These are phyloP conservation scores for Holotrichia oblita DNA, from an alignment of 1,140 invertebrate genomes.

Conservation along the genomic window DNA sequence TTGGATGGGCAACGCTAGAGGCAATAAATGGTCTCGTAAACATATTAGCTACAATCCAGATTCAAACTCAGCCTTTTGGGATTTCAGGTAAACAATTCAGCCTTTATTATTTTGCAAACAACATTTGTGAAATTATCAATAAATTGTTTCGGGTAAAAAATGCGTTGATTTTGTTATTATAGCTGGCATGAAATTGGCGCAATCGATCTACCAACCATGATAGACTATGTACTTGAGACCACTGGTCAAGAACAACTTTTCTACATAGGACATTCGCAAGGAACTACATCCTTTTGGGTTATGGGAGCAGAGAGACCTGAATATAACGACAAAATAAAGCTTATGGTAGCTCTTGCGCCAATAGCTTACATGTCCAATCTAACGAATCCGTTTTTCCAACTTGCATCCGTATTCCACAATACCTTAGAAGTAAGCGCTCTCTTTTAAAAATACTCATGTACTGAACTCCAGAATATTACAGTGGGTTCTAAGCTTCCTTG, in stretches of 20 bases:
- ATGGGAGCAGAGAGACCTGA: conserved; percentile 63
- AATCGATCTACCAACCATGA: conserved; percentile 73
- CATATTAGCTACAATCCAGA: conserved; percentile 66
- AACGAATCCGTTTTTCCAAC: neutral
- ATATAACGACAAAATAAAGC: conserved; percentile 64
- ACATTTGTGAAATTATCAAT: neutral
- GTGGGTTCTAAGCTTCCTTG: neutral
- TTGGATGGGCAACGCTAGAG: conserved; percentile 79
- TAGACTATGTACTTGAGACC: conserved; percentile 69
- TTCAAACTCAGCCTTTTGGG: conserved; percentile 59
- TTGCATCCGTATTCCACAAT: neutral
- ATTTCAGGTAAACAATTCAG: conserved; percentile 55
- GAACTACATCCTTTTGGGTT: conserved; percentile 66
- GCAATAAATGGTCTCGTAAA: conserved; percentile 72
- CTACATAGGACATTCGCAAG: conserved; percentile 77
- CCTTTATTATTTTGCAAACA: no score
- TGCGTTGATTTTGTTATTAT: neutral
- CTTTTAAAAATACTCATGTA: neutral
- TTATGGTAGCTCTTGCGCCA: conserved; percentile 49
- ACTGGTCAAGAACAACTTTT: conserved; percentile 66
- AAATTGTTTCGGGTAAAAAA: neutral
- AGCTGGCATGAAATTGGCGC: conserved; percentile 66
- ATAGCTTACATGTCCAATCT: neutral
- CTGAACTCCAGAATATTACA: neutral
- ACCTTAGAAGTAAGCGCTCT: neutral